Conservation (phyloP, 2,888 invertebrate genomes). For the Anarsia innoxiella region DNA sequence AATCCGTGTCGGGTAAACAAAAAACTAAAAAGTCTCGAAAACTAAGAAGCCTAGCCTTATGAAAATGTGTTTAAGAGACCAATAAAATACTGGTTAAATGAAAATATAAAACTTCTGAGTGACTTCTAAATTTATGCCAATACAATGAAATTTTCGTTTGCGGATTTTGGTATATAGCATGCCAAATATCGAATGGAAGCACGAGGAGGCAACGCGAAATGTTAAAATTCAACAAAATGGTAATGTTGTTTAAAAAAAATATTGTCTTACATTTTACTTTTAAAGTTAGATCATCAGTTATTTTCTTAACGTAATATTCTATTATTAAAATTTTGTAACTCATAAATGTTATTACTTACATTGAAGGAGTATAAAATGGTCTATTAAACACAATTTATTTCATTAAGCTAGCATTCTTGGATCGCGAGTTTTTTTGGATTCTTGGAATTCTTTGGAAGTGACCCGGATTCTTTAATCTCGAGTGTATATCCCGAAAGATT, state of each 20-base stretch:
- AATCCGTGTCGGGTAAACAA: background rate
- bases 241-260: too few species aligned
- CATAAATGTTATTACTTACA: background rate
- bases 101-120: background rate
- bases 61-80: background rate
- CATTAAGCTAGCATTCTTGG: background rate
- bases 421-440: background rate
- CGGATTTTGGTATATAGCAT: too few species aligned
- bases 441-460: too few species aligned
- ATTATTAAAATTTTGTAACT: too few species aligned
- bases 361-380: background rate
- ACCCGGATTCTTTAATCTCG: constrained; percentile 1
- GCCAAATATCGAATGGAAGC: too few species aligned
- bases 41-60: background rate
- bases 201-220: too few species aligned
- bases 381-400: background rate
- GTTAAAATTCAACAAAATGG: too few species aligned
- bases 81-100: background rate
- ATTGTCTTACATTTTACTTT: too few species aligned
- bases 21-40: background rate
- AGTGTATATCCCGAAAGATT: too few species aligned
- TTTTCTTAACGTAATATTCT: too few species aligned
- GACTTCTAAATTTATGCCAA: background rate
- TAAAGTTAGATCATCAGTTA: too few species aligned
- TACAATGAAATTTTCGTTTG: too few species aligned